Evolutionary conservation across 2,113 vertebrate species (phyloP).

Genomic region (Spheniscus mendiculus): DNA sequence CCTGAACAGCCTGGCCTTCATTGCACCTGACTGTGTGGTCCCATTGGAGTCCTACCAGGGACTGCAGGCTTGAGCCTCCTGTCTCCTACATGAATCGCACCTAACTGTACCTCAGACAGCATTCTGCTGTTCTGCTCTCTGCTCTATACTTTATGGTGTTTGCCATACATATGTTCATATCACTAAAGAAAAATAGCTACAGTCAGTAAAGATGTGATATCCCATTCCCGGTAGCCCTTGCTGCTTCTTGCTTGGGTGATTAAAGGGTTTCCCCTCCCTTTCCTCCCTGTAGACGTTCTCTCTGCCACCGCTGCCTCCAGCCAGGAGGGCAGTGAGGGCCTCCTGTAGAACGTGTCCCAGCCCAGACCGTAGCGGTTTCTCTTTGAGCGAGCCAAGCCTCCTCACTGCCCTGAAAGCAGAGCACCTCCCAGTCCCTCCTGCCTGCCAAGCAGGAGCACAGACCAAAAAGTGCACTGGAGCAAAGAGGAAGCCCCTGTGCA

Average conservation of each 20-base stretch:
- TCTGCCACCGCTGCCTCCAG: background rate
- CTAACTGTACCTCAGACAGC: background rate
- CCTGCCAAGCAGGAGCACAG: background rate
- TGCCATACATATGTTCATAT: background rate
- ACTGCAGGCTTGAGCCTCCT: background rate
- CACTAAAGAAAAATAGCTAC: background rate
- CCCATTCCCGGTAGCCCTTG: background rate
- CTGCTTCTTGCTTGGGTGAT: background rate
- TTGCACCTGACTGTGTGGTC: background rate
- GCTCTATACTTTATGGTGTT: background rate
- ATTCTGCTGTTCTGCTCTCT: background rate
- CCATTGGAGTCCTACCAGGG: background rate
- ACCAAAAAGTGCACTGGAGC: background rate
- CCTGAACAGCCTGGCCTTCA: background rate
- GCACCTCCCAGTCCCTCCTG: background rate
- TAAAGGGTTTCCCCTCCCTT: background rate
- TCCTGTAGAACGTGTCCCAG: background rate
- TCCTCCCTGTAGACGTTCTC: background rate
- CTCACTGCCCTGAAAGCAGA: background rate
- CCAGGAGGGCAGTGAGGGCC: background rate
- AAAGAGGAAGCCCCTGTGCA: background rate
- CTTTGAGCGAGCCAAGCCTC: background rate
- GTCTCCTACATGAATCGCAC: background rate
- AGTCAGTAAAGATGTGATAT: background rate
- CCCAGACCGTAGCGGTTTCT: accelerated